Evolutionary conservation across 2,113 vertebrate genomes (phyloP).

Genomic region (Myrmecophaga tridactyla): DNA sequence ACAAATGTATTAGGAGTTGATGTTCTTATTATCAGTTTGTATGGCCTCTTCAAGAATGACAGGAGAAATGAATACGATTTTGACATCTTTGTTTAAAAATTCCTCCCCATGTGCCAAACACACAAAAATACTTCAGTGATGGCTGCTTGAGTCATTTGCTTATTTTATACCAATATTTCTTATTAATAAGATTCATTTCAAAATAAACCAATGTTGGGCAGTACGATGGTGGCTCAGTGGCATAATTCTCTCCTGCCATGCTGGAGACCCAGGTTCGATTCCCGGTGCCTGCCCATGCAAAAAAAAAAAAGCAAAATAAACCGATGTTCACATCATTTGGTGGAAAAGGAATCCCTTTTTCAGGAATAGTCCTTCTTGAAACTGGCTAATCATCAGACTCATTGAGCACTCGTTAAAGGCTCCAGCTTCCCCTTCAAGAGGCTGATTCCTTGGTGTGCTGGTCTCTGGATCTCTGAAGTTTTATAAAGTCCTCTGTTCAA

Average conservation of each 20-base stretch:
- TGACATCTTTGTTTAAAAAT: constrained; percentile 1
- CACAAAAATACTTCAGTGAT: neutral
- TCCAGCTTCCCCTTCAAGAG: neutral
- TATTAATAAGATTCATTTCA: neutral
- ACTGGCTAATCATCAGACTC: neutral
- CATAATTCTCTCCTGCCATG: too few relatives aligned
- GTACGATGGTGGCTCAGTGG: too few relatives aligned
- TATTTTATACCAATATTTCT: neutral
- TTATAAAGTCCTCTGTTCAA: neutral
- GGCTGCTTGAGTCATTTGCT: neutral
- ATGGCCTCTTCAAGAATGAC: neutral
- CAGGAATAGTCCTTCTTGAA: neutral
- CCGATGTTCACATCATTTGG: neutral
- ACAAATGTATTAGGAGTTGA: neutral
- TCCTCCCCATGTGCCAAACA: neutral
- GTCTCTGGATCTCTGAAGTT: neutral
- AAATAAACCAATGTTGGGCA: neutral
- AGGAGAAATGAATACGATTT: neutral
- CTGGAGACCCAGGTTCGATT: too few relatives aligned
- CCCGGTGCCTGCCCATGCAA: too few relatives aligned
- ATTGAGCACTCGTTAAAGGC: neutral
- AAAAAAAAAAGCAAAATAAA: too few relatives aligned
- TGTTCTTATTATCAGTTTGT: neutral
- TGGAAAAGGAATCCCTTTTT: neutral
- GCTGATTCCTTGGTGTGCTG: neutral